Base-by-base conservation (phyloP, 2,113 vertebrate genomes). In the Piprites chloris region DNA sequence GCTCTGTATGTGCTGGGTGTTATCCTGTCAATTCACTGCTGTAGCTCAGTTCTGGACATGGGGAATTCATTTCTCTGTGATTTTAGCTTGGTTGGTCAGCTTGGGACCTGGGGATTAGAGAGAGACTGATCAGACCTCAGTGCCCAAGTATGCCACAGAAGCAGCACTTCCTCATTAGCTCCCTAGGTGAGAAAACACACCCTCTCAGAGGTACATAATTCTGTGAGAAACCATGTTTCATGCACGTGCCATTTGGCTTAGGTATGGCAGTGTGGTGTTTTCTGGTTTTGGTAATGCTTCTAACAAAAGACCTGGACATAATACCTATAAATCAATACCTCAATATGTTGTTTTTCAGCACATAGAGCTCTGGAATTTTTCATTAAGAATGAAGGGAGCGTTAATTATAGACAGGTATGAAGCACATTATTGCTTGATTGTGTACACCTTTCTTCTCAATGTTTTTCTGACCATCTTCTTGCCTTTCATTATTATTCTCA, bases 291-390 rank as follows among this genome's bases (percentile, higher is more conserved):
- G 19, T 79, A 26, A 47, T 63, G 41, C 28, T 90, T 89, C 65
- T 72, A 33, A 75, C 1, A 35, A 79, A 84, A 69, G 35, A 24
- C 28, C 41, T 80, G 42, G 12, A 47, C 14, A 49, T 24, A 44
- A 21, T 37, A 52, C 24, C 35, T 86, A 0, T 65, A 69, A 95
- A 78, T 75, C 42, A 90, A 65, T 55, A 21, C 28, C 66, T 87
- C 21, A 32, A 41, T 92, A 52, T 93, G 14, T 78, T 97, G 78
- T 96, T 91, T 96, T 96, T 88, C 89, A 98, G 98, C 98, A 77
- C 98, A 98, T 56, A 98, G 98, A 97, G 98, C 96, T 83, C 94
- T 98, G 93, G 97, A 98, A 85, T 98, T 98, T 91, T 97, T 98
- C 93, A 87, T 42, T 49, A 96, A 97, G 49, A 94, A 6, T 17